Percentiles rank a stretch among this genome's conserved stretches.
phyloP scores from a whole-genome alignment of 2,888 invertebrate species.

The Laothoe populi region DNA sequence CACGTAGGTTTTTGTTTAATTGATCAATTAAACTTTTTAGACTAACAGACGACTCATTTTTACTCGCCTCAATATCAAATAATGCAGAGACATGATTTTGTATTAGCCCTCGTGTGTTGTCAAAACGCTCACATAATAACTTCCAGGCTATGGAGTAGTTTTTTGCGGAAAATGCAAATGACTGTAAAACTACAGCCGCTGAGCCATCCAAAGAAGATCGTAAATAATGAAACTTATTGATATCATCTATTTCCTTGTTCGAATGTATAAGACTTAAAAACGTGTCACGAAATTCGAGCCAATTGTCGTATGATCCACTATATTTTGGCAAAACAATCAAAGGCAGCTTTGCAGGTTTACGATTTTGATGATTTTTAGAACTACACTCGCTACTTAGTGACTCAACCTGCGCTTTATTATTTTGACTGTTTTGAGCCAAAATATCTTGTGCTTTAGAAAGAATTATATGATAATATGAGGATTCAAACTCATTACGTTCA shows the following conservation, averaged over 20 bases:
- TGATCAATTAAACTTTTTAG: background rate
- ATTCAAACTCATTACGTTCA: background rate
- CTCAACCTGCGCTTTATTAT: no score
- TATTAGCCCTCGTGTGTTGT: background rate
- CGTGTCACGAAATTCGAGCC: slow-evolving; percentile 43
- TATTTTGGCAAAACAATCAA: slow-evolving; percentile 41
- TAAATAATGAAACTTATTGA: slow-evolving; percentile 43
- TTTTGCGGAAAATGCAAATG: slow-evolving; percentile 34
- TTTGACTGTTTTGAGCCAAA: no score
- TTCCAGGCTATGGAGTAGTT: background rate
- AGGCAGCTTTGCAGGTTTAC: slow-evolving; percentile 35
- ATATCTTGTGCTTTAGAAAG: background rate
- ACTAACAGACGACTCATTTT: background rate
- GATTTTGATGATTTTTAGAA: background rate
- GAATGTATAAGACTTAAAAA: slow-evolving; percentile 38
- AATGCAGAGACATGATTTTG: background rate
- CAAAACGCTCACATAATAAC: background rate
- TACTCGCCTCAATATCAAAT: background rate
- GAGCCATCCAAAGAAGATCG: slow-evolving; percentile 37
- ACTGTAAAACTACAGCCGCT: slow-evolving; percentile 37
- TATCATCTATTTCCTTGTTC: slow-evolving; percentile 38
- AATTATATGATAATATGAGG: background rate
- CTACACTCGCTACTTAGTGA: no score
- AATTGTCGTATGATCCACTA: slow-evolving; percentile 36
- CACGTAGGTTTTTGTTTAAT: background rate